These are phyloP conservation scores for Fukomys damarensis DNA, from an alignment of 2,113 vertebrate species.

Conservation along the genomic window DNA sequence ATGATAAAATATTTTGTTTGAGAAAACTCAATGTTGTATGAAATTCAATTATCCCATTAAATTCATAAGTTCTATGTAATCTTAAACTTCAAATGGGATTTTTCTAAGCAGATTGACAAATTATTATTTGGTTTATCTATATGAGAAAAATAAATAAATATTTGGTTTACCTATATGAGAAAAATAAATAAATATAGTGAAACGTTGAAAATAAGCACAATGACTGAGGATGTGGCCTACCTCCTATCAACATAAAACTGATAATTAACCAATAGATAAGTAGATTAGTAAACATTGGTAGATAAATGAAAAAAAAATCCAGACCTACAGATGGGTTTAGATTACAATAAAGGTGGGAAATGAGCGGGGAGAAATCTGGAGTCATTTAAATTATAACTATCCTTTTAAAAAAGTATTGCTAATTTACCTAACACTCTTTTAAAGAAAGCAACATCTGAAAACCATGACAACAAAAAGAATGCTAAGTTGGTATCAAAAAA, in stretches of 20 bases:
- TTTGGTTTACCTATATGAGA: neutral
- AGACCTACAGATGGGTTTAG: neutral
- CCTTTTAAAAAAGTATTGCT: neutral
- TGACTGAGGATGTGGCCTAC: neutral
- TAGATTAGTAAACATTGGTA: neutral
- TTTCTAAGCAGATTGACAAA: neutral
- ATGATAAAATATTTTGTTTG: neutral
- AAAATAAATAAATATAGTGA: neutral
- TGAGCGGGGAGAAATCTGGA: neutral
- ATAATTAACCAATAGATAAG: neutral
- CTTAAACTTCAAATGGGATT: neutral
- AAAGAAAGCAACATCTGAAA: neutral
- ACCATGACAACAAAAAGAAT: neutral
- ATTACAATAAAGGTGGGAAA: neutral
- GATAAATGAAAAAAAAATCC: neutral
- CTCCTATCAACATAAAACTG: neutral
- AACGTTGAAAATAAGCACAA: neutral
- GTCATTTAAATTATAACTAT: neutral
- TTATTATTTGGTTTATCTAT: neutral
- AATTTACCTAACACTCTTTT: neutral
- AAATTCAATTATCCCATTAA: neutral
- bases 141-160: neutral
- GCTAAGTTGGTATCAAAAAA: neutral
- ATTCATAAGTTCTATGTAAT: neutral
- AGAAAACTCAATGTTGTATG: neutral